A percentile compares a stretch with the other conserved stretches of the same genome.
Evolutionary conservation across 2,113 vertebrate species (phyloP).

Genomic region (Gambusia affinis): DNA sequence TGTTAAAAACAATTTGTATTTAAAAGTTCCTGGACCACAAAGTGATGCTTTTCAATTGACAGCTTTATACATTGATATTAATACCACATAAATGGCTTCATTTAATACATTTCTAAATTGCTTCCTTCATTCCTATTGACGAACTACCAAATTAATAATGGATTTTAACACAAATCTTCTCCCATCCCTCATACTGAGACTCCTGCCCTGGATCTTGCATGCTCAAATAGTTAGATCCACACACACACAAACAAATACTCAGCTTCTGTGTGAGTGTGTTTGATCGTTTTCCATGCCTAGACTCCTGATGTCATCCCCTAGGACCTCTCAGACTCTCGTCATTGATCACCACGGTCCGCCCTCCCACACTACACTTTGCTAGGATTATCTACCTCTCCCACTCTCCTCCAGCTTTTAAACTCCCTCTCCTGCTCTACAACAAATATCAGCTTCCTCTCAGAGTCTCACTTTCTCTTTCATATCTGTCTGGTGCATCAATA

Average conservation of each 20-base stretch:
- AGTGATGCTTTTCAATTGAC: neutral
- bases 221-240: conserved; percentile 7
- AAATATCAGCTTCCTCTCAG: conserved; percentile 9
- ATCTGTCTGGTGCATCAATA: conserved; percentile 13
- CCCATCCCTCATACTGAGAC: neutral
- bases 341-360: conserved; percentile 45
- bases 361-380: conserved; percentile 49
- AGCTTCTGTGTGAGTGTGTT: conserved; percentile 9
- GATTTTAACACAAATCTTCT: neutral
- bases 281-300: conserved; percentile 41
- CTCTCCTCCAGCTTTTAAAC: conserved; percentile 27
- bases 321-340: conserved; percentile 46
- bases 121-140: neutral
- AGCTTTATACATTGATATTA: neutral
- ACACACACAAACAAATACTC: conserved; percentile 4
- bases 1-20: no score
- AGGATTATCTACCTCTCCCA: conserved; percentile 51
- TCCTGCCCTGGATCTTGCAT: conserved; percentile 8
- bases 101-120: neutral
- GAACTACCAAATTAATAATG: neutral
- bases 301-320: conserved; percentile 48
- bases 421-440: conserved; percentile 8
- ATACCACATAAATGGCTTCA: neutral
- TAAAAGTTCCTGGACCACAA: neutral
- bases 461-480: conserved; percentile 11